These are phyloP conservation scores for Idaea straminata DNA, from an alignment of 2,888 invertebrate species.

Conservation along the genomic window DNA sequence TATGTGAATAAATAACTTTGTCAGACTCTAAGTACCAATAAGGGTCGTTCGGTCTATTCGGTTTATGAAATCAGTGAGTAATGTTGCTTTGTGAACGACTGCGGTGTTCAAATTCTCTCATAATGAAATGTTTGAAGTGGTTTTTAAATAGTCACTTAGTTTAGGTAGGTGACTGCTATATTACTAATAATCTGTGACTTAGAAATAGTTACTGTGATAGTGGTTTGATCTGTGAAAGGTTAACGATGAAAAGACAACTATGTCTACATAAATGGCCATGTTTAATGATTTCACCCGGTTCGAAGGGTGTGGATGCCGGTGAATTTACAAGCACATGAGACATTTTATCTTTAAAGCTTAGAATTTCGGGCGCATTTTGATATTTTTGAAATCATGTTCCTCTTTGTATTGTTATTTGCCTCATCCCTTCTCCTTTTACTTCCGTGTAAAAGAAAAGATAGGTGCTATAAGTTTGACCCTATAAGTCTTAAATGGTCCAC, in stretches of 20 bases:
- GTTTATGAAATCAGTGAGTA: conserved; percentile 1
- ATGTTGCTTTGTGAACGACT: not conserved
- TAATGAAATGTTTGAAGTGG: conserved; percentile 15
- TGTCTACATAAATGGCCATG: not conserved
- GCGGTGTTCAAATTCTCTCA: conserved; percentile 12
- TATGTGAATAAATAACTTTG: not conserved
- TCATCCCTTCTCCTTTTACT: too few species aligned
- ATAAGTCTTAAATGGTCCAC: too few species aligned
- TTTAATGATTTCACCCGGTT: not conserved
- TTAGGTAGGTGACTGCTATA: not conserved
- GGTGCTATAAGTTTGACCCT: too few species aligned
- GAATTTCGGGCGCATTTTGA: too few species aligned
- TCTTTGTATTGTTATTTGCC: too few species aligned
- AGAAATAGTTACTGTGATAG: not conserved
- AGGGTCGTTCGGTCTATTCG: not conserved
- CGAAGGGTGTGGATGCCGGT: not conserved
- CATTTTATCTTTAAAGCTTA: too few species aligned
- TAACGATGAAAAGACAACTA: not conserved
- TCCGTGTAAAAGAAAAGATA: too few species aligned
- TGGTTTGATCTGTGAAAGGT: not conserved
- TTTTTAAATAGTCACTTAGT: not conserved
- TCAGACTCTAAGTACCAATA: conserved; percentile 1
- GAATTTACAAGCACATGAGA: not conserved
- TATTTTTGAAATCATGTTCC: too few species aligned
- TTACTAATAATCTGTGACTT: not conserved